These are phyloP conservation scores for Heliconius nattereri DNA, from an alignment of 1,140 invertebrate species.

Conservation along the genomic window DNA sequence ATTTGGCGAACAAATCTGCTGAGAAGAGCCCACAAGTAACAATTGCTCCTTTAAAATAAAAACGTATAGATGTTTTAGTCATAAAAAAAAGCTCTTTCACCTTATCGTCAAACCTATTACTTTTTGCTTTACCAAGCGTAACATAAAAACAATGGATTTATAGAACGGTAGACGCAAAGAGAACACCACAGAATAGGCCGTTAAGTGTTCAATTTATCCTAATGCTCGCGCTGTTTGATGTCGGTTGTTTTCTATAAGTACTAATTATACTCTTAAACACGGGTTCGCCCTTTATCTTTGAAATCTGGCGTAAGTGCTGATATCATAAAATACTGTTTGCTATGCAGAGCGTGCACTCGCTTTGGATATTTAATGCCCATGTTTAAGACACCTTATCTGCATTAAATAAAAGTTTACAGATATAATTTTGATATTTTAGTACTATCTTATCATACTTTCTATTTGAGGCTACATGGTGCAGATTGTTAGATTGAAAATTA, in stretches of 20 bases:
- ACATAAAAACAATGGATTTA: slow-evolving; percentile 59
- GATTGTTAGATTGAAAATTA: background rate
- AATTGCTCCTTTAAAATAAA: too few relatives aligned
- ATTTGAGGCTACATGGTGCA: background rate
- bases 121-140: slow-evolving; percentile 9
- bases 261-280: slow-evolving; percentile 43
- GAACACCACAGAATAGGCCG: slow-evolving; percentile 45
- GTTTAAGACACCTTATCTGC: background rate
- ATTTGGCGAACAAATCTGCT: too few relatives aligned
- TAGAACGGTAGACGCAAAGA: slow-evolving; percentile 46
- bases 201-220: slow-evolving; percentile 59
- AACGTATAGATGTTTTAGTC: background rate
- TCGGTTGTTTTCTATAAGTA: slow-evolving; percentile 44
- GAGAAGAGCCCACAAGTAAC: too few relatives aligned
- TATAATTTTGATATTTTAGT: slow-evolving; percentile 1
- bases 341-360: background rate
- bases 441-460: slow-evolving; percentile 13
- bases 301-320: slow-evolving; percentile 22
- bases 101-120: background rate
- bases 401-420: slow-evolving; percentile 14
- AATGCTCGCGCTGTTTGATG: slow-evolving; percentile 44
- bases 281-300: slow-evolving; percentile 35
- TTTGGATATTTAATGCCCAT: background rate
- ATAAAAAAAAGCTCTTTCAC: background rate
- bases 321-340: slow-evolving; percentile 15